Base-by-base conservation (phyloP, 2,888 invertebrate genomes). In the Phalangium opilio region DNA sequence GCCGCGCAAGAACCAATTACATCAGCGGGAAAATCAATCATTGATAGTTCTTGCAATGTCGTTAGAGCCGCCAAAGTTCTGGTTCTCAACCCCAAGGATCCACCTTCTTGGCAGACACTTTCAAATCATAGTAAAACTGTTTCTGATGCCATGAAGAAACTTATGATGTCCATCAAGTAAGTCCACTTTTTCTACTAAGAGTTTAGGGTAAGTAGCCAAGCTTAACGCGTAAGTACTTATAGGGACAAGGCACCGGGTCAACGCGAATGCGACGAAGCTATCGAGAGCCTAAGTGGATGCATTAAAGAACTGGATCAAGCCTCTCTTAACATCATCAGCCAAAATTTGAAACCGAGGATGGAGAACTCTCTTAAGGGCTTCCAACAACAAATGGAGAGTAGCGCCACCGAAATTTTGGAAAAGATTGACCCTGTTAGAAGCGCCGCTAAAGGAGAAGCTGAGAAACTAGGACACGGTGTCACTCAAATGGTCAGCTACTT, bases 171-270 rank as follows among this genome's bases (percentile, higher is more conserved):
- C 54, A 89, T 95, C 58, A 78, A 83, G 75, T 80, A 63, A 58
- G 62, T 57, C 3, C n/a, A 46, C 36, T 38, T 44, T 45, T 20
- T 15, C 34, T 27, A 34, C 35, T n/a, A 4, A 2, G 2, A 14
- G 2, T 34, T 34, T 12, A n/a, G 35, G 35, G 14, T 14, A 34
- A 34, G 14, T 34, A n/a, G 14, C 12, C 35, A 3, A n/a, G 35
- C 3, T 34, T 2, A n/a, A 12, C 14, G 1, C 2, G 14, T 34
- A 38, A 17, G 10, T 38, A 33, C 43, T 45, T 51, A 20, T 55
- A 81, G 85, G 45, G 93, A 93, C 63, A 86, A 86, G 60, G 91
- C 95, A 0, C 96, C 96, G 0, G 96, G 96, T 0, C 93, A 95
- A 66, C 78, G 80, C 3, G 96, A 98, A 66, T 91, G 96, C 65